Percentiles rank a stretch among this genome's conserved stretches.
Conservation (phyloP, 2,888 invertebrate species). For the Autographa gamma region DNA sequence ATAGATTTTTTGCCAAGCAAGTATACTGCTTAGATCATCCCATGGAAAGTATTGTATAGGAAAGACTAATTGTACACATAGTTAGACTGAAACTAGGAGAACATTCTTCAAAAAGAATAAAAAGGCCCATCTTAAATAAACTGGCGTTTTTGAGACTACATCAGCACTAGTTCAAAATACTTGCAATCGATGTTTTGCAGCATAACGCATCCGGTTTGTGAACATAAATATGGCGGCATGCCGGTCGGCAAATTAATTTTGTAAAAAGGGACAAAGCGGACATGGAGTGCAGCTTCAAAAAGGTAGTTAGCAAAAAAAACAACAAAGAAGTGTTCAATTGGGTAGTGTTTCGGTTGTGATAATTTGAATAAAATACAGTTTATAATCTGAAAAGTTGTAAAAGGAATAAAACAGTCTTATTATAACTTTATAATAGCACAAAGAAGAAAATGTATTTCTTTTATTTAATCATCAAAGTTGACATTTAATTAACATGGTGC, state of each 20-base stretch:
- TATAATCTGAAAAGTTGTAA: background rate
- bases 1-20: no score
- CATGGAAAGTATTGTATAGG: no score
- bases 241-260: slow-evolving; percentile 60
- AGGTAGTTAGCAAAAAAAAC: slow-evolving; percentile 48
- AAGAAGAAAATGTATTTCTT: background rate
- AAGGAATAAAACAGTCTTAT: background rate
- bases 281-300: slow-evolving; percentile 61
- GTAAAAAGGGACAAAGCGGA: slow-evolving; percentile 55
- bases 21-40: no score
- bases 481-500: background rate
- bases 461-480: background rate
- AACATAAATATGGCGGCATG: slow-evolving; percentile 64
- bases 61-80: no score
- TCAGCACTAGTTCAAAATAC: slow-evolving; percentile 28
- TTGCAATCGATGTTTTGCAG: slow-evolving; percentile 41
- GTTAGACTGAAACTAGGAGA: no score
- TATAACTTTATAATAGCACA: no score
- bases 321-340: slow-evolving; percentile 29
- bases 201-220: slow-evolving; percentile 56
- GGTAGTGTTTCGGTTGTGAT: slow-evolving; percentile 23
- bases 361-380: background rate
- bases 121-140: background rate
- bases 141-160: slow-evolving; percentile 34
- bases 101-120: no score